Evolutionary conservation across 2,797 vertebrate species (phyloP).

Genomic region (Xenentodon cancila): DNA sequence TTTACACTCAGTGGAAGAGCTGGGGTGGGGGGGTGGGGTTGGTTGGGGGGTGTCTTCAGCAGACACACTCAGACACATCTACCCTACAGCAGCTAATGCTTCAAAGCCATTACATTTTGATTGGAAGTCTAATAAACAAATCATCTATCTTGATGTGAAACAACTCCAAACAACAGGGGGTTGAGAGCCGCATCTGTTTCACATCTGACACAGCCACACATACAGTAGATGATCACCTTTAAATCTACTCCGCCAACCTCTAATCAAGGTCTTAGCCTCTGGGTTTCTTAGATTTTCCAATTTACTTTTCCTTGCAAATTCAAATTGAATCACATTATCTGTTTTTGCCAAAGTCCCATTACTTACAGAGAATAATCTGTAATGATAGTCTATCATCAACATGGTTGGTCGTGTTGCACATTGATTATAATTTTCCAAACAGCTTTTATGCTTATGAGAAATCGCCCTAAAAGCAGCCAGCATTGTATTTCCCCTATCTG

Average conservation of each 20-base stretch:
- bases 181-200: constrained; percentile 30
- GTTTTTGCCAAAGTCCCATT: constrained; percentile 76
- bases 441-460: constrained; percentile 84
- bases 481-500: constrained; percentile 61
- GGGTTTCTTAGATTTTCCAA: constrained; percentile 52
- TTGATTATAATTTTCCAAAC: constrained; percentile 82
- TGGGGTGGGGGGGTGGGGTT: constrained; percentile 16
- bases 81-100: constrained; percentile 56
- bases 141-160: constrained; percentile 68
- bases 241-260: constrained; percentile 40
- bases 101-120: constrained; percentile 65
- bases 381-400: constrained; percentile 82
- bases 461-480: constrained; percentile 74
- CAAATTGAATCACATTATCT: constrained; percentile 82
- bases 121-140: constrained; percentile 75
- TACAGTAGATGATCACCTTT: constrained; percentile 30
- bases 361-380: constrained; percentile 81
- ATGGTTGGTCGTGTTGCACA: constrained; percentile 78
- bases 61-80: constrained; percentile 51
- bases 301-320: constrained; percentile 64
- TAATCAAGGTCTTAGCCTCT: constrained; percentile 72
- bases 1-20: constrained; percentile 77
- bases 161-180: constrained; percentile 42
- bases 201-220: constrained; percentile 36
- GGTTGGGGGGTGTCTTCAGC: constrained; percentile 11